A percentile compares a stretch with the other conserved stretches of the same genome.
Evolutionary conservation across 2,888 invertebrate genomes (phyloP).

Genomic region (Trimorus sp.): DNA sequence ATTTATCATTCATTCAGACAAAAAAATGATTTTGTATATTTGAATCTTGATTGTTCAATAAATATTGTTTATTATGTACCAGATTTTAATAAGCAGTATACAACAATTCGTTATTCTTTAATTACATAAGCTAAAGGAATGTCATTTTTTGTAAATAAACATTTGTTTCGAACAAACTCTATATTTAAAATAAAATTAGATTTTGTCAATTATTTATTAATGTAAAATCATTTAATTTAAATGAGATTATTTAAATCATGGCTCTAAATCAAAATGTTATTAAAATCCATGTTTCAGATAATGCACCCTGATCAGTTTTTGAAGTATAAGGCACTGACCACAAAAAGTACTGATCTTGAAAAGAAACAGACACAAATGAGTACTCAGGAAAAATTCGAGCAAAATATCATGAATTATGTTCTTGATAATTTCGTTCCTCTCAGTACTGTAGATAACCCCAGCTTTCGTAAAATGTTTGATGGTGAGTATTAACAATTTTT

Average conservation of each 20-base stretch:
- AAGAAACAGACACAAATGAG: neutral
- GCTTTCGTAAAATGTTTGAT: constrained; percentile 3
- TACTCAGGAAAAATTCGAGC: neutral
- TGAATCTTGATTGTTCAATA: no score
- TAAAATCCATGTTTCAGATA: neutral
- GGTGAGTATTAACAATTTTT: neutral
- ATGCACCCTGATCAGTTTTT: neutral
- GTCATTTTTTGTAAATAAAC: neutral
- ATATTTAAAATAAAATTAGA: neutral
- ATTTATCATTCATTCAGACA: no score
- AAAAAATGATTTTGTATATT: no score
- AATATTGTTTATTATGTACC: no score
- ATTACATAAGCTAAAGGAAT: neutral
- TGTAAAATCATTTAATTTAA: neutral
- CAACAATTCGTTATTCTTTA: neutral
- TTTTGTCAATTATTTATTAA: neutral
- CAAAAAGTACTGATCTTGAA: neutral
- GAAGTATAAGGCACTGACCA: neutral
- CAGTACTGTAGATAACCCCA: neutral
- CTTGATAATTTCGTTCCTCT: neutral
- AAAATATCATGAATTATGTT: neutral
- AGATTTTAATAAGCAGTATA: neutral
- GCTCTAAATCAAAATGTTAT: neutral
- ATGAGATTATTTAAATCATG: neutral
- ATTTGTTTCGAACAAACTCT: neutral